These are phyloP conservation scores for Salminus brasiliensis DNA, from an alignment of 2,113 vertebrate species.

Conservation along the genomic window DNA sequence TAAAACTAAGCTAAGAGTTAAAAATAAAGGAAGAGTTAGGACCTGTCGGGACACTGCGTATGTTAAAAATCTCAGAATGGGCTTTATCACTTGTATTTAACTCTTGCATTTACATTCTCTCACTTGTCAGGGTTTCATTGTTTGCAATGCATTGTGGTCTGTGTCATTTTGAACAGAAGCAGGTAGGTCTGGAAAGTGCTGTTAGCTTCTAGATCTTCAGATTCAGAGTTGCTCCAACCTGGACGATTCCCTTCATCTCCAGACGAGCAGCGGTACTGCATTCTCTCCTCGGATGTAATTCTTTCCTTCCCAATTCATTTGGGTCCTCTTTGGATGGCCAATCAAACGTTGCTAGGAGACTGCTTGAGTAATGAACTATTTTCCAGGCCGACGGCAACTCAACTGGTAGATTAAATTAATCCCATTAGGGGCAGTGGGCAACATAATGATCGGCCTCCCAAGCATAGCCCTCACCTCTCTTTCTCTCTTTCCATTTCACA, in stretches of 20 bases:
- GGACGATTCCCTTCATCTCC: neutral
- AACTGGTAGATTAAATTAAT: slow-evolving; percentile 53
- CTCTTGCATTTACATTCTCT: no score
- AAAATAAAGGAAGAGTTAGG: no score
- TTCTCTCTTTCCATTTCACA: neutral
- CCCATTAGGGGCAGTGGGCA: slow-evolving; percentile 55
- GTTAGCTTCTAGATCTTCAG: neutral
- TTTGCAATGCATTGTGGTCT: no score
- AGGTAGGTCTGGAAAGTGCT: neutral
- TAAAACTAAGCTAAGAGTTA: no score
- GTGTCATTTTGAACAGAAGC: no score
- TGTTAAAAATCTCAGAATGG: no score
- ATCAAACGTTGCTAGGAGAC: slow-evolving; percentile 66
- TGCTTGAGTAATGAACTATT: slow-evolving; percentile 50
- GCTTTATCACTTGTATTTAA: no score
- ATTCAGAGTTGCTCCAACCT: neutral
- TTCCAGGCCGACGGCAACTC: slow-evolving; percentile 37
- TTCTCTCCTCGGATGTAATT: slow-evolving; percentile 30
- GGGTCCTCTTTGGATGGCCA: slow-evolving; percentile 32
- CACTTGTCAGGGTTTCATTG: no score
- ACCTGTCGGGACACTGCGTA: no score
- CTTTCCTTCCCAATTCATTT: slow-evolving; percentile 17
- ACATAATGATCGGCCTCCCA: slow-evolving; percentile 45
- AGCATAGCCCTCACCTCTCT: slow-evolving; percentile 26
- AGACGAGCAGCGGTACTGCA: neutral